A percentile compares a stretch with the other conserved stretches of the same genome.
These are phyloP conservation scores for Nineta flava DNA, from an alignment of 2,888 invertebrate species.

Conservation along the genomic window DNA sequence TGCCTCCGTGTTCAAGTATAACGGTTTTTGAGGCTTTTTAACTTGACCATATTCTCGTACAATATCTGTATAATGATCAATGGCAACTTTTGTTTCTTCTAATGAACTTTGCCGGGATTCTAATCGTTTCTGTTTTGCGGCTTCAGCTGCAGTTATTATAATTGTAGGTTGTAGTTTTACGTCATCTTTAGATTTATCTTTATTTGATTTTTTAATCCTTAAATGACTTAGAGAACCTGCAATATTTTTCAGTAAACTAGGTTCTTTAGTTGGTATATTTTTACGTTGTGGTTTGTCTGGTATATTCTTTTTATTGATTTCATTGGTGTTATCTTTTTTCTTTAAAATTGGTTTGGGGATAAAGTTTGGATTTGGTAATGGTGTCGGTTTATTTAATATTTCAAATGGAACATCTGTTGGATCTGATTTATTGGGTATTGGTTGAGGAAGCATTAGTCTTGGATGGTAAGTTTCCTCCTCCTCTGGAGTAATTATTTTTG, in stretches of 20 bases:
- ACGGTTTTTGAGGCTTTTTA: conserved; percentile 31
- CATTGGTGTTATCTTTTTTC: conserved; percentile 28
- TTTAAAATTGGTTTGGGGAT: conserved; percentile 69
- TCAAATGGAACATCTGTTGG: conserved; percentile 36
- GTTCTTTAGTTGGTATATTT: background rate
- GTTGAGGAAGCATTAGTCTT: conserved; percentile 31
- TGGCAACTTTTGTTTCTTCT: conserved; percentile 52
- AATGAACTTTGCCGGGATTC: conserved; percentile 23
- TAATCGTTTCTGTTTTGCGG: conserved; percentile 4
- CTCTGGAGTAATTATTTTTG: conserved; percentile 21
- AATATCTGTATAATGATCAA: conserved; percentile 67
- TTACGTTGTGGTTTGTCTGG: conserved; percentile 13
- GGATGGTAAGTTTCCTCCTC: conserved; percentile 57
- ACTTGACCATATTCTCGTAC: conserved; percentile 50
- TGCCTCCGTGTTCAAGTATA: conserved; percentile 46
- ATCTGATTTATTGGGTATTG: conserved; percentile 24
- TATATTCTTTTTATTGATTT: conserved; percentile 10
- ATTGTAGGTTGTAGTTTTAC: conserved; percentile 11
- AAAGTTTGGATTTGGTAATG: conserved; percentile 52
- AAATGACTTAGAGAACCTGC: background rate
- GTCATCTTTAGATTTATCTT: background rate
- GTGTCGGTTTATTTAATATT: conserved; percentile 40
- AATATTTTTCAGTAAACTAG: conserved; percentile 4
- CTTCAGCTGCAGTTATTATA: conserved; percentile 4
- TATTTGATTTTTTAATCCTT: background rate